Evolutionary conservation across 2,797 vertebrate species (phyloP), one percentile per base, ranked within the genome.

Genomic region (Sorex maritimensis): DNA sequence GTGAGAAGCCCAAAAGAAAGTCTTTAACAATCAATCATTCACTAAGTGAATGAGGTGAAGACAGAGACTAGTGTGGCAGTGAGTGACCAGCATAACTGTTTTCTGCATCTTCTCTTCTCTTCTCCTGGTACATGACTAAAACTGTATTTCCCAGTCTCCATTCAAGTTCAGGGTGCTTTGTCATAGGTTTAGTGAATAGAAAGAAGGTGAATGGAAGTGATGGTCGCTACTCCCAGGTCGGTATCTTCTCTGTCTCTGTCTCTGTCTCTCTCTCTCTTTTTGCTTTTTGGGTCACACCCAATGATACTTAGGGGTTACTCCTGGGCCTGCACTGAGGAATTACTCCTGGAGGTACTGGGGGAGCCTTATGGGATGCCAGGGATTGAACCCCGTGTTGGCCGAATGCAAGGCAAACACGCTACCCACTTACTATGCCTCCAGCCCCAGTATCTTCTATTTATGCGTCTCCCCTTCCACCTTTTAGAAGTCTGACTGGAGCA

Each of bases 401-500:
- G 41, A 34, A 34, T 44, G 41, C 41, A 44, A 44, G 41, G 41
- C 41, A 5, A 44, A 7, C 41, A 44, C 41, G 5, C 3, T 44
- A 44, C 41, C 5, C 7, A 4, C 41, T 44, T 44, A 44, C 41
- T 44, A 44, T 44, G 5, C 5, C 7, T 44, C 41, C 7, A 7
- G 41, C 41, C 5, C 41, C 30, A 26, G 80, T 6, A 12, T 52
- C 49, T 52, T 12, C 30, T 55, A 12, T 49, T 13, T 2, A 24
- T 34, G 52, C 65, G 77, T 86, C 63, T 73, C 49, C 30, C 17
- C 30, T 61, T 85, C n/a, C 58, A 6, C 17, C 4, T 61, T 61
- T 61, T 79, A 38, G 12, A 78, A 61, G 73, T 58, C 21, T 80
- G 38, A 9, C 71, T 80, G 86, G 78, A 79, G 38, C 86, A 68